Conservation (phyloP, 2,797 vertebrate genomes). For the Darevskia mixta region DNA sequence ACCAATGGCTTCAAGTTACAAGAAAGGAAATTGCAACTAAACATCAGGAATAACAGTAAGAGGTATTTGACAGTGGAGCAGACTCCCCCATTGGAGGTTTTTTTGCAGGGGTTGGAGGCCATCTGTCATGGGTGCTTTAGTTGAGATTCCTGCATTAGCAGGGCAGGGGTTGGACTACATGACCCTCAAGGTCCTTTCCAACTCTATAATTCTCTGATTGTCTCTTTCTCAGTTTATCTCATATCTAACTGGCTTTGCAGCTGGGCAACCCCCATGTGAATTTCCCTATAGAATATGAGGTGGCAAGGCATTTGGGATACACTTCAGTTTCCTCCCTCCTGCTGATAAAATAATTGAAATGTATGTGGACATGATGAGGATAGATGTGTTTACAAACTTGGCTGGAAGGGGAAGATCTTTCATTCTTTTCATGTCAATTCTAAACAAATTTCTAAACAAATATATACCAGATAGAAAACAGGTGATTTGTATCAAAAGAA, state of each 20-base stretch:
- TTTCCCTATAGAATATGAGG: not conserved
- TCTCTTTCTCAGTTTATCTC: not conserved
- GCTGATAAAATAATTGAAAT: conserved; percentile 34
- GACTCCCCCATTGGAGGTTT: too few species aligned
- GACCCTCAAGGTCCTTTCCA: too few species aligned
- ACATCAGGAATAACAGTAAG: too few species aligned
- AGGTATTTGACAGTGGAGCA: too few species aligned
- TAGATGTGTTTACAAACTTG: conserved; percentile 19
- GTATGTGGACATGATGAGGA: conserved; percentile 10
- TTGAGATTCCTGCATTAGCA: too few species aligned
- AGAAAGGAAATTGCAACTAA: too few species aligned
- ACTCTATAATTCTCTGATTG: too few species aligned
- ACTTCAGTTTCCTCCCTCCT: not conserved
- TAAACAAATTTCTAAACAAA: conserved; percentile 8
- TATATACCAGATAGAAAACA: not conserved
- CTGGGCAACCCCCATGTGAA: not conserved
- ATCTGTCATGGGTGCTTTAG: too few species aligned
- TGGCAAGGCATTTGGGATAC: not conserved
- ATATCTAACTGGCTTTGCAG: not conserved
- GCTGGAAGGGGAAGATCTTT: not conserved
- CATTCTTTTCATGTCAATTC: not conserved
- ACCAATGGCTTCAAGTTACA: too few species aligned
- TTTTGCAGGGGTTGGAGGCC: too few species aligned
- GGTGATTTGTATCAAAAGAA: not conserved
- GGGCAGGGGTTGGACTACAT: too few species aligned